These are phyloP conservation scores for Pygocentrus nattereri DNA, from an alignment of 2,797 vertebrate genomes.

Conservation along the genomic window DNA sequence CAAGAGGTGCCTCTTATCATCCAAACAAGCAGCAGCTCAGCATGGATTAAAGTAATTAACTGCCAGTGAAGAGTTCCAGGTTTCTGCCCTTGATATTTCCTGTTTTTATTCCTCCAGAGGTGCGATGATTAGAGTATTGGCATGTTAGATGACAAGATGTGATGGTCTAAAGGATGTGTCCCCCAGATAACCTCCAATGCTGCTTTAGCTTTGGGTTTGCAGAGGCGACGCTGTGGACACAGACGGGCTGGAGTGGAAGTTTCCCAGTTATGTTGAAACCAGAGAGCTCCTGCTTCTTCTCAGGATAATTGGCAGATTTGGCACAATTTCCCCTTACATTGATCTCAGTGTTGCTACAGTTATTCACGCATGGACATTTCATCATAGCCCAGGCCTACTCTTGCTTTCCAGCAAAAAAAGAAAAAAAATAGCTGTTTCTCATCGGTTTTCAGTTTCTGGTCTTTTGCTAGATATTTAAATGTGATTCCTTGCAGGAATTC, in stretches of 20 bases:
- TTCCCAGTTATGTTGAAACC: constrained; percentile 38
- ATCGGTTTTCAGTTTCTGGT: constrained; percentile 20
- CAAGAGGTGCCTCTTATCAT: constrained; percentile 80
- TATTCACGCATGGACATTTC: constrained; percentile 39
- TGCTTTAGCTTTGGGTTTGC: constrained; percentile 21
- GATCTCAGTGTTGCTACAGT: constrained; percentile 37
- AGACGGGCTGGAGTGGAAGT: constrained; percentile 15
- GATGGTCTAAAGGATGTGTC: constrained; percentile 63
- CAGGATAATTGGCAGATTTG: constrained; percentile 53
- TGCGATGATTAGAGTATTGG: constrained; percentile 69
- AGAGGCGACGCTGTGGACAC: constrained; percentile 31
- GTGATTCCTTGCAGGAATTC: constrained; percentile 44
- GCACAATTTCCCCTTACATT: constrained; percentile 42
- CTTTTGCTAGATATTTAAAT: constrained; percentile 21
- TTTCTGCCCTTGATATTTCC: constrained; percentile 62
- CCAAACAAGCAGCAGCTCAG: constrained; percentile 69
- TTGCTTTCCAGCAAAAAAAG: neutral
- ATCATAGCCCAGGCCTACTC: neutral
- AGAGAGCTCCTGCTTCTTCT: constrained; percentile 45
- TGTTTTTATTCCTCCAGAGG: constrained; percentile 65
- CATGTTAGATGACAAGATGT: constrained; percentile 71
- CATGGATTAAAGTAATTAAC: constrained; percentile 79
- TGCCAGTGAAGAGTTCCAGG: constrained; percentile 72
- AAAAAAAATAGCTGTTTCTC: constrained; percentile 26
- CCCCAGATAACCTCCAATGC: constrained; percentile 69